A percentile compares a stretch with the other conserved stretches of the same genome.
Conservation (phyloP, 2,797 vertebrate genomes). For the Psittacula echo region DNA sequence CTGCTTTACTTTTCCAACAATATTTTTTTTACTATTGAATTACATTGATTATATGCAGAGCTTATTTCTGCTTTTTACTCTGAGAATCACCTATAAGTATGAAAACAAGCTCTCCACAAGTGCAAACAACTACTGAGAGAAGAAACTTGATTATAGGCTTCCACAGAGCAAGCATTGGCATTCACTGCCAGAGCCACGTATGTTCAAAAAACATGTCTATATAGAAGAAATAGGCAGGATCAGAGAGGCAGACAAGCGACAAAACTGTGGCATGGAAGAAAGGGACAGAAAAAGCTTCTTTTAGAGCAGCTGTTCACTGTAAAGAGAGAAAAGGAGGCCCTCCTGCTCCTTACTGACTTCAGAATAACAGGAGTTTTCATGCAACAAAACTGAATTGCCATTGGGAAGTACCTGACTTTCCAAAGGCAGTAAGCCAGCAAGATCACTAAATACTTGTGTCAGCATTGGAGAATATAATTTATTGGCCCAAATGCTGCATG, state of each 20-base stretch:
- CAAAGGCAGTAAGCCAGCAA: background rate
- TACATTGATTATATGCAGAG: background rate
- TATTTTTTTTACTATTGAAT: background rate
- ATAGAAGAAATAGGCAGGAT: background rate
- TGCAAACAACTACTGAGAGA: background rate
- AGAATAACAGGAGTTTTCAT: background rate
- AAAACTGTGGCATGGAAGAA: too few relatives aligned
- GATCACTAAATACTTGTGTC: background rate
- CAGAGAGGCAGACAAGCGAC: background rate
- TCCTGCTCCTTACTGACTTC: background rate
- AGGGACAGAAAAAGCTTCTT: too few relatives aligned
- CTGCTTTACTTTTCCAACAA: background rate
- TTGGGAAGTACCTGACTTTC: background rate
- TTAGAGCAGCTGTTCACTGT: background rate
- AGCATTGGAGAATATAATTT: background rate
- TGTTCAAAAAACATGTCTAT: background rate
- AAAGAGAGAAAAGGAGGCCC: background rate
- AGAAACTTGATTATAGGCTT: background rate
- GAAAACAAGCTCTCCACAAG: background rate
- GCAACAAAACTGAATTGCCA: background rate
- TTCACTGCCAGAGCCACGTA: background rate
- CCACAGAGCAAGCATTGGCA: background rate
- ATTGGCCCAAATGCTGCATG: background rate
- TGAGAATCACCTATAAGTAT: background rate
- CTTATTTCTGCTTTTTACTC: background rate